Evolutionary conservation across 2,888 invertebrate genomes (phyloP), one percentile per base, ranked within the genome.

Genomic region (Melieria picta): DNA sequence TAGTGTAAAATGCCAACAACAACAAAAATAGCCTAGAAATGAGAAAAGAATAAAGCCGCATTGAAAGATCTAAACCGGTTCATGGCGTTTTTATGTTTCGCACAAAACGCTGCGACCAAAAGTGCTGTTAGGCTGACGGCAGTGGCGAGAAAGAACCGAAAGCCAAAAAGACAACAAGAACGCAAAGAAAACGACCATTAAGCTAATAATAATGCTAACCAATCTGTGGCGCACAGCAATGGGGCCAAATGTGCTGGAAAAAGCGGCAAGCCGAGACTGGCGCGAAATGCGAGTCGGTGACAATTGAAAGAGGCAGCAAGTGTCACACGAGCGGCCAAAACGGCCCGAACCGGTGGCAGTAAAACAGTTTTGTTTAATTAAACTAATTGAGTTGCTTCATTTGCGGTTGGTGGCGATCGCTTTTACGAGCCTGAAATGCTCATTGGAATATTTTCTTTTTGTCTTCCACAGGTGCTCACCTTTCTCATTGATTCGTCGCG

Each of bases 401-500:
- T 30, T 30, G 30, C 30, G 16, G 16, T 1, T 16, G 16, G 0
- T 16, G 16, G 16, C 16, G 30, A 30, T 30, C 30, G 30, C 30
- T 30, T 30, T 30, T 30, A 30, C 30, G 30, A 30, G 30, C 30
- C 30, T 30, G 3, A 3, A 30, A 30, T 30, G 30, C 30, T 30
- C 30, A 30, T 30, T 30, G 30, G 30, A 43, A 43, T 63, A 56
- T 56, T 55, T 42, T 42, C 11, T 52, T n/a, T 73, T 69, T 75
- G 56, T 65, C 30, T 30, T 68, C 76, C 72, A 52, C 81, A 87
- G 92, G 86, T 96, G 72, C 89, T 95, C 79, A 99, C 99, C 7
- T 98, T 97, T 85, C 89, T 97, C 75, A 94, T 99, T 77, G 98
- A 99, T 86, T 95, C 96, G 73, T 93, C 95, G 81, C 90, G 99